These are phyloP conservation scores for Aurelia aurita complex sp. Pacific DNA, from an alignment of 30 jellyfish, hydroid and myxozoan genomes.

Conservation along the genomic window DNA sequence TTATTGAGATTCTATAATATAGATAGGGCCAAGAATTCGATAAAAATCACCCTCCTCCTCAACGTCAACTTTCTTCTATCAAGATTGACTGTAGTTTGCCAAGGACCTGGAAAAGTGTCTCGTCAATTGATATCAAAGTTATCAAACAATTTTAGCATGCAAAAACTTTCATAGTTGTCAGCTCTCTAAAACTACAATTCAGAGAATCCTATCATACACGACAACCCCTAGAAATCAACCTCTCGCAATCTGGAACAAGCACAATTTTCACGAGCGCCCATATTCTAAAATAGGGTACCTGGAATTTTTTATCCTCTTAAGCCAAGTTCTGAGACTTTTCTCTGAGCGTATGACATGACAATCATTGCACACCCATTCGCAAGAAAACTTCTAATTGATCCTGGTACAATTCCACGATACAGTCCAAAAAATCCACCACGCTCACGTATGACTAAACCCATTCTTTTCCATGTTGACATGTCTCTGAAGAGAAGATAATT, in stretches of 20 bases:
- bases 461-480: constrained; percentile 70
- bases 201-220: background rate
- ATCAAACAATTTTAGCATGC: background rate
- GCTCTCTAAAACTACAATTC: background rate
- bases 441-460: constrained; percentile 70
- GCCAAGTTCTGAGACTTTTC: constrained; percentile 92
- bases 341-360: constrained; percentile 86
- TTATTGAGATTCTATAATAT: too few relatives aligned
- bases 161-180: background rate
- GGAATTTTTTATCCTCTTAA: constrained; percentile 39
- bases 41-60: too few relatives aligned
- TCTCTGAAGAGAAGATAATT: constrained; percentile 48
- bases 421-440: constrained; percentile 91
- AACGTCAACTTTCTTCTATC: too few relatives aligned
- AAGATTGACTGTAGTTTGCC: too few relatives aligned
- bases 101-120: background rate
- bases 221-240: background rate
- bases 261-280: too few relatives aligned
- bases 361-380: constrained; percentile 96
- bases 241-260: too few relatives aligned
- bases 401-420: constrained; percentile 92
- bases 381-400: constrained; percentile 88
- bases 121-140: background rate
- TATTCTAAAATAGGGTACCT: background rate
- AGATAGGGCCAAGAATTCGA: too few relatives aligned